A percentile compares a stretch with the other conserved stretches of the same genome.
phyloP scores from a whole-genome alignment of 2,113 vertebrate species.

The Oenanthe oenanthe region DNA sequence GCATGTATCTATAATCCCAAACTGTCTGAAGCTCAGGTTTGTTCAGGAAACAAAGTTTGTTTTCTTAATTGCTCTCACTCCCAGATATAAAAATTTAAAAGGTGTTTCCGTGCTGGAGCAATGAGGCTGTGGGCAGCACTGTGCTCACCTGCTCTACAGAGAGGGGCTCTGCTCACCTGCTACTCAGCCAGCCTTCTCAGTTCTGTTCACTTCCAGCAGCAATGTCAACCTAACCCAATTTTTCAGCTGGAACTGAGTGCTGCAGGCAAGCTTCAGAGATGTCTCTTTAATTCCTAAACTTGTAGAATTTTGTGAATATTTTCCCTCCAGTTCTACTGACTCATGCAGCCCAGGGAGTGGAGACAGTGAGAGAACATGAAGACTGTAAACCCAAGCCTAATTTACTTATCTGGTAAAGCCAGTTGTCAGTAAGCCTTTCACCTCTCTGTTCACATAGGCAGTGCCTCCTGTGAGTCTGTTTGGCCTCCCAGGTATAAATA shows the following conservation, averaged over 20 bases:
- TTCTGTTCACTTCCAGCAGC: slow-evolving; percentile 33
- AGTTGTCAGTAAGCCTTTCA: neutral
- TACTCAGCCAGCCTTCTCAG: neutral
- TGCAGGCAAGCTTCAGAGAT: slow-evolving; percentile 35
- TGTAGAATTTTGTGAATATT: slow-evolving; percentile 36
- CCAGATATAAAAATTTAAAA: neutral
- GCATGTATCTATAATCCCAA: neutral
- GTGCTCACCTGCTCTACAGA: neutral
- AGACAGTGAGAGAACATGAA: neutral
- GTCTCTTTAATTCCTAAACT: slow-evolving; percentile 57
- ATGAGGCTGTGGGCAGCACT: neutral
- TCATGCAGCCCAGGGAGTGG: neutral
- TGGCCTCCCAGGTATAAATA: slow-evolving; percentile 19
- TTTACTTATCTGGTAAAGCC: neutral
- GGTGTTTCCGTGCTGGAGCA: accelerated
- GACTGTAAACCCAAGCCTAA: neutral
- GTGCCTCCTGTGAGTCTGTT: neutral
- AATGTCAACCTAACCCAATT: slow-evolving; percentile 57
- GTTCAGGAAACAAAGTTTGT: neutral
- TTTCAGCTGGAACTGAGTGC: slow-evolving; percentile 42
- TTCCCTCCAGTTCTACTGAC: slow-evolving; percentile 44
- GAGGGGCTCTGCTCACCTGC: neutral
- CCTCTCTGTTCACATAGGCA: neutral
- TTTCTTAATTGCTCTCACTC: neutral
- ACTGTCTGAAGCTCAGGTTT: neutral